phyloP scores from a whole-genome alignment of 2,888 invertebrate genomes.

The Myopa tessellatipennis region DNA sequence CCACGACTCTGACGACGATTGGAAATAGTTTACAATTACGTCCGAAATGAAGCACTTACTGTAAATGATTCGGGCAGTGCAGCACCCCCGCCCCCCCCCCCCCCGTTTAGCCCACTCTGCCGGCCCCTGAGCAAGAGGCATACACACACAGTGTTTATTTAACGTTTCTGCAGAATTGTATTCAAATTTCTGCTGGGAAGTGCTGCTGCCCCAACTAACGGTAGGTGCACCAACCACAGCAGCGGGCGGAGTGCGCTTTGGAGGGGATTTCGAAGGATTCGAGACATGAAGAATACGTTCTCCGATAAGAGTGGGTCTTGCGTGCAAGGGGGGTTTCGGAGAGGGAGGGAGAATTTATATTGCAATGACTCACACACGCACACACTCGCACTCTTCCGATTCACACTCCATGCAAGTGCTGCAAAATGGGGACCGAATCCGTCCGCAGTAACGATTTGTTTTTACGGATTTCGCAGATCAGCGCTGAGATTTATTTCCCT shows the following conservation, averaged over 20 bases:
- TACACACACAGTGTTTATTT: too few relatives aligned
- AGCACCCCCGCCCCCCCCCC: too few relatives aligned
- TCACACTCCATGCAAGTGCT: background rate
- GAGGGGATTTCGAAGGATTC: background rate
- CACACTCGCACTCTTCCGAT: background rate
- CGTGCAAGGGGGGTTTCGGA: background rate
- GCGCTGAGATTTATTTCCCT: constrained; percentile 8
- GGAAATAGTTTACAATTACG: background rate
- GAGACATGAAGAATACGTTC: background rate
- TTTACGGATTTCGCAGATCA: background rate
- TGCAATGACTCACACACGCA: background rate
- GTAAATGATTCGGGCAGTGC: background rate
- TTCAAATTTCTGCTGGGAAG: too few relatives aligned
- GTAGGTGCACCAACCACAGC: too few relatives aligned
- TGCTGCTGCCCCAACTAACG: too few relatives aligned
- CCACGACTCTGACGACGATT: background rate
- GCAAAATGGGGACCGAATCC: constrained; percentile 5
- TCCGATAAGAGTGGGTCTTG: background rate
- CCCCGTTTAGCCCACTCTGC: too few relatives aligned
- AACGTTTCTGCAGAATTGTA: too few relatives aligned
- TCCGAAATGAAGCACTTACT: background rate
- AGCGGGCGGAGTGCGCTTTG: background rate
- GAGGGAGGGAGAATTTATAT: background rate
- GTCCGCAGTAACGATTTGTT: constrained; percentile 16
- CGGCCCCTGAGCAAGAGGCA: too few relatives aligned